Base-by-base conservation (phyloP, 2,797 vertebrate species). In the Ptychobarbus kaznakovi region DNA sequence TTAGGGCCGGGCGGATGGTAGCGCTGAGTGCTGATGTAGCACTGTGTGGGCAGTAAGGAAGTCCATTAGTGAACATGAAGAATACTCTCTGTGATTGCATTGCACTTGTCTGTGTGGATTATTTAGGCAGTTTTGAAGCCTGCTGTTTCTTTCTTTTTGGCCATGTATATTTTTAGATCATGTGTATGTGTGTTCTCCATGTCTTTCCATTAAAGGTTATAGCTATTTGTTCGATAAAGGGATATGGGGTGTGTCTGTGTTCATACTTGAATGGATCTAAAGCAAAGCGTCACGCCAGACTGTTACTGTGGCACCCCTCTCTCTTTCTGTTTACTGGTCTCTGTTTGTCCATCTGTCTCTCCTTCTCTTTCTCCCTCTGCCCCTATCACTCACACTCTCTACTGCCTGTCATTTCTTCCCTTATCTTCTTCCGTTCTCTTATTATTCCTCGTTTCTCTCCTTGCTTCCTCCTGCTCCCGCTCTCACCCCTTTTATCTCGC, bases 161-260 rank as follows among this genome's bases (percentile, higher is more conserved):
- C 42, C 22, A 73, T 32, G 40, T 74, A 18, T 74, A 83, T 75
- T 49, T 83, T 49, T 65, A 72, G 56, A 61, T 22, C 15, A 10
- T 81, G 49, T 44, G 28, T 49, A 81, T 85, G 81, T 91, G 85
- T 69, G 84, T 73, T 75, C 58, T 88, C 84, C 65, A 83, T 51
- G 58, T 90, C 89, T 87, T 90, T 92, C 93, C 85, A 91, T 93
- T 90, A 91, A 92, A 92, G 89, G 89, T 80, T 91, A 89, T 76
- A 87, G 87, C 87, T 92, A 88, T 92, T 93, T 93, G 87, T 88
- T 91, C 91, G 90, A 53, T 44, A 92, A 89, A 63, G 87, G 90
- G 86, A 90, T 92, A 87, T 70, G 80, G 49, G 25, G 38, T 73
- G 32, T 25, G 35, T 49, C 49, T 92, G 90, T 85, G 87, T 88